Evolutionary conservation across 2,888 invertebrate species (phyloP), one percentile per base, ranked within the genome.

Genomic region (Drosophila neutralis): DNA sequence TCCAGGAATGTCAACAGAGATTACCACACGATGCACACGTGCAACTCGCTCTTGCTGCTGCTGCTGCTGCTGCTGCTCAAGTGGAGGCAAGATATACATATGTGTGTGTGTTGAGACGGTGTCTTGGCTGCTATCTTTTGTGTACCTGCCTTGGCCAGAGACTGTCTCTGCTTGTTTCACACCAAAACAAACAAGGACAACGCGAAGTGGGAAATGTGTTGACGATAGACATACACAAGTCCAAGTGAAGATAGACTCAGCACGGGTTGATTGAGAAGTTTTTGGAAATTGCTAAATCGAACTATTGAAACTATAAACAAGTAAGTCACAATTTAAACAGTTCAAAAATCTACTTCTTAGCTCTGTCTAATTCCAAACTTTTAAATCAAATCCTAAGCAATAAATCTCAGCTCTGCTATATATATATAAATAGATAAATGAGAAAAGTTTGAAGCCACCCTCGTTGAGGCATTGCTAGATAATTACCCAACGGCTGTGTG

Each of bases 1-100:
- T 91, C 91, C 89, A 81, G 83, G 91, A 91, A 91, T 91, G 91
- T 91, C 91, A 91, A 91, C 91, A 89, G 89, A 90, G 87, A 86
- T 90, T 90, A 82, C 82, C 89, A 91, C 87, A 85, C 90, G 89
- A 82, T 90, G 92, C 89, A 91, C 91, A 91, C 91, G 91, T 91
- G 92, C 92, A 91, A 84, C 81, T 53, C 52, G 24, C 42, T 27
- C 21, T 40, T 54, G 36, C 57, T 29, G 40, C 27, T 18, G 24
- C 8, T 67, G 11, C 51, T 42, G 27, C 75, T 89, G 40, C 8
- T 67, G 11, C 51, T 42, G 27, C 75, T 89, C 87, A 84, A 84
- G 84, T 87, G 89, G 71, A 68, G 73, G 60, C 67, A 53, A 21
- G 3, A 67, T n/a, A 48, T 1, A 10, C 15, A 31, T 45, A 31